Evolutionary conservation across 1,140 invertebrate genomes (phyloP).

Genomic region (Riptortus pedestris): DNA sequence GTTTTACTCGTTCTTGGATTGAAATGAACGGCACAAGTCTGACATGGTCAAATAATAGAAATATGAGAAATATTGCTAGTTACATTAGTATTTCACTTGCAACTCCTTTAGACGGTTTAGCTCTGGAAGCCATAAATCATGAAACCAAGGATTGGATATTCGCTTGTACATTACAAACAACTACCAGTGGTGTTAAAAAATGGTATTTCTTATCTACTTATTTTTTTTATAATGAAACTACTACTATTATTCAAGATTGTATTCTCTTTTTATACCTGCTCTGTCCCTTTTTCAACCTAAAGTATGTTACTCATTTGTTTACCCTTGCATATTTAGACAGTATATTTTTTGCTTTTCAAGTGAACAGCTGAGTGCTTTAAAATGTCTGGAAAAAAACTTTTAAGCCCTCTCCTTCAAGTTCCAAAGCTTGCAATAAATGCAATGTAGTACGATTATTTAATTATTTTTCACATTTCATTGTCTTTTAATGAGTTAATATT

Average conservation of each 20-base stretch:
- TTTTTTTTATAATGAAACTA: neutral
- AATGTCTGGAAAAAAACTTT: no score
- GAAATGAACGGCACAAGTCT: slow-evolving; percentile 35
- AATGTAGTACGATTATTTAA: no score
- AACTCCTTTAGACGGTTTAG: slow-evolving; percentile 35
- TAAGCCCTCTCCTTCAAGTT: no score
- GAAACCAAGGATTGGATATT: slow-evolving; percentile 59
- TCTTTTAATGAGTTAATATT: neutral
- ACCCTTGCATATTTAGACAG: no score
- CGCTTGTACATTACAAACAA: slow-evolving; percentile 49
- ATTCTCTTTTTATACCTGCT: no score
- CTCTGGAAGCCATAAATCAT: slow-evolving; percentile 49
- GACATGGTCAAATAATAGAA: neutral
- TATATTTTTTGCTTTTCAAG: no score
- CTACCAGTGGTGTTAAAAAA: slow-evolving; percentile 43
- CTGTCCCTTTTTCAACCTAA: no score
- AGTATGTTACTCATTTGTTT: no score
- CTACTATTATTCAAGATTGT: no score
- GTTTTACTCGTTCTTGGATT: slow-evolving; percentile 8
- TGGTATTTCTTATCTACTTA: slow-evolving; percentile 43
- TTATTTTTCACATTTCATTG: no score
- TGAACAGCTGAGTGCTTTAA: no score
- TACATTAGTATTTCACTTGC: slow-evolving; percentile 40
- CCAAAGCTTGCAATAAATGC: no score
- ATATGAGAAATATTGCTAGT: slow-evolving; percentile 34